Base-by-base conservation (phyloP, 37 sponge, comb jelly and placozoan genomes). In the Geodia barretti region DNA sequence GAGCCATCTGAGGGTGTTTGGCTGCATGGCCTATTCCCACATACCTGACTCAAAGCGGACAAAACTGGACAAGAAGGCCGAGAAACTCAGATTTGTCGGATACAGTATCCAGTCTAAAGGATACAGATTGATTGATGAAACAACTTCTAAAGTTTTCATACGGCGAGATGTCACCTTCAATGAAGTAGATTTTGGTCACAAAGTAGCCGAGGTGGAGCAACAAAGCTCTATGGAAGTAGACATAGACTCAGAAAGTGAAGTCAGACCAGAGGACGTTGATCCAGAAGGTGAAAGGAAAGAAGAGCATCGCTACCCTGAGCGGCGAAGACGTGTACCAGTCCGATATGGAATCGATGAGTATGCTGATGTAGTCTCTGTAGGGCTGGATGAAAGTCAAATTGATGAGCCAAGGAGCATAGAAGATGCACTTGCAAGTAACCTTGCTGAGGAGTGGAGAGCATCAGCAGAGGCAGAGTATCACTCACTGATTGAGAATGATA, bases 381-480 rank as follows among this genome's bases (percentile, higher is more conserved):
- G n/a, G n/a, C n/a, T n/a, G n/a, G n/a, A n/a, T n/a, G n/a, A n/a
- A n/a, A n/a, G n/a, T n/a, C n/a, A n/a, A n/a, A n/a, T n/a, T n/a
- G n/a, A n/a, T n/a, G n/a, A n/a, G n/a, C n/a, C n/a, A n/a, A n/a
- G n/a, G n/a, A n/a, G n/a, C n/a, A n/a, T n/a, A n/a, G n/a, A n/a
- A n/a, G 88, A 87, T 39, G 82, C 88, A 47, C 35, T 81, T 33
- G 68, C 70, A 25, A 29, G 77, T 62, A 65, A 78, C 31, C 61
- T 36, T 40, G 39, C 87, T 9, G 41, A 83, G 26, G 78, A 83
- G 41, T 89, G 89, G 89, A 83, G 65, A 26, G 63, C 33, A 58
- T 76, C 88, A 30, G 77, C 88, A 41, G 82, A 86, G 8, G n/a
- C 81, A 25, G 87, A 86, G 65, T 86, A 73, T 30, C 34, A 74